Evolutionary conservation across 2,797 vertebrate genomes (phyloP), one percentile per base, ranked within the genome.

Genomic region (Leucoraja ocellata): DNA sequence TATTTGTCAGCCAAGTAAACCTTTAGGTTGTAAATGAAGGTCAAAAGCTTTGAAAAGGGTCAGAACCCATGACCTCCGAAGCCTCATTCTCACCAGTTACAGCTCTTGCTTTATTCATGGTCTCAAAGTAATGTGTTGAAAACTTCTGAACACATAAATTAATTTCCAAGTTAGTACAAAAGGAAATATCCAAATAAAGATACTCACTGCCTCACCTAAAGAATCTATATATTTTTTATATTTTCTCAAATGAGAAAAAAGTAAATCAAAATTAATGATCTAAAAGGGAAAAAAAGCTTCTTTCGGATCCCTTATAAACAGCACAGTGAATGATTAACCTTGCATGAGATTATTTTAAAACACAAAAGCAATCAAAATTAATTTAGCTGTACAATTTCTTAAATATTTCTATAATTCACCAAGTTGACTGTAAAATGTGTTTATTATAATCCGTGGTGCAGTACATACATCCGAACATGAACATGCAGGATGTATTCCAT

Each of bases 31-130:
- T 96, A 97, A 97, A 97, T 96, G 96, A 96, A 97, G 97, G 98
- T 98, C 98, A 99, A 96, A 98, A 98, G 98, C 98, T 97, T 95
- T 95, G 94, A 95, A 97, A 97, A 96, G 96, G 98, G 97, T 98
- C 97, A 95, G 96, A 98, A 98, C 98, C 97, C 96, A 98, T 98
- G 97, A 99, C 98, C 98, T 98, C 97, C 95, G 97, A 94, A 96
- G 90, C 90, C 90, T 92, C 71, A 74, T 92, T 76, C 90, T 92
- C 90, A 58, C 90, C 39, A 76, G 39, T 74, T 92, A 76, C 14
- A 58, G 90, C 90, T 18, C 76, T 92, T 92, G 90, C 73, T 92
- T 92, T 92, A 92, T 92, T 92, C 90, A 92, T 92, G 39, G 25
- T 92, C 71, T 54, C 90, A 58, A 58, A 92, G 8, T 58, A 92